These are phyloP conservation scores for Parauchenoglanis punctatus DNA, from an alignment of 2,797 vertebrate species.

Conservation along the genomic window DNA sequence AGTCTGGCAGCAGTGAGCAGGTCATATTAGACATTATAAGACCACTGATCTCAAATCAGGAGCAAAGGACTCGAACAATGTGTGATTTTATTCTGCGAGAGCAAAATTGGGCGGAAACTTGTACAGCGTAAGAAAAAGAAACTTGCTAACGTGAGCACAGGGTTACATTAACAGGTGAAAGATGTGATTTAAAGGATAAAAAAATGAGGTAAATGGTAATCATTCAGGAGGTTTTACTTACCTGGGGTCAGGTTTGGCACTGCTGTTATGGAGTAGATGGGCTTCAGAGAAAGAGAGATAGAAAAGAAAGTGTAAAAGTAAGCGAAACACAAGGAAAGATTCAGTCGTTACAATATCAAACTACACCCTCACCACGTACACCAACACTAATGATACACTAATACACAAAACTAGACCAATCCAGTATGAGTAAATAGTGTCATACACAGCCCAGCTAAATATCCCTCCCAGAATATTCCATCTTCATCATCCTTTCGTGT, in stretches of 20 bases:
- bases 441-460: not conserved
- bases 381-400: not conserved
- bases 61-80: not conserved
- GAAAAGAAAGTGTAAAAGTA: not conserved
- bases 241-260: conserved; percentile 76
- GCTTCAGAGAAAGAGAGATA: conserved; percentile 75
- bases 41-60: no score
- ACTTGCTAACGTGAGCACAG: not conserved
- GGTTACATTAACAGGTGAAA: not conserved
- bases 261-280: conserved; percentile 85
- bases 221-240: conserved; percentile 64
- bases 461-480: not conserved
- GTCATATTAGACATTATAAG: not conserved
- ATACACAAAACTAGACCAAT: not conserved
- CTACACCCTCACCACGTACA: no score
- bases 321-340: no score
- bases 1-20: not conserved
- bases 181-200: not conserved
- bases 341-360: not conserved
- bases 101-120: not conserved
- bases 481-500: not conserved
- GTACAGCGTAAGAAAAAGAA: not conserved
- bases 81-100: not conserved
- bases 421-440: not conserved
- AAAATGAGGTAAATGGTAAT: not conserved